These are phyloP conservation scores for Chromis chromis DNA, from an alignment of 2,797 vertebrate species.

Conservation along the genomic window DNA sequence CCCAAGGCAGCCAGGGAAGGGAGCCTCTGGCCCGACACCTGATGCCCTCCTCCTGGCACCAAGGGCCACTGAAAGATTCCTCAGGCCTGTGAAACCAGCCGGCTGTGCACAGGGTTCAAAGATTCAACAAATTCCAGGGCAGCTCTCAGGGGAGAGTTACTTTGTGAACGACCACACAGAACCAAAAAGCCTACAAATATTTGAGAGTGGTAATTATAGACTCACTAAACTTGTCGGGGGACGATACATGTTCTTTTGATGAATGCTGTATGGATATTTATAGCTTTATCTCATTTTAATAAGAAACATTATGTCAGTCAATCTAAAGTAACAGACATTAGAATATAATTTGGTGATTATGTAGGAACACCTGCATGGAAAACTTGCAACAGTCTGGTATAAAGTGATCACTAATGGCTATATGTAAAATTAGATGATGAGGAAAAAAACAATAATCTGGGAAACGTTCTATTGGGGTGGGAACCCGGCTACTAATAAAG, in stretches of 20 bases:
- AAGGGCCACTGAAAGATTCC: slow-evolving; percentile 82
- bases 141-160: slow-evolving; percentile 77
- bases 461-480: slow-evolving; percentile 62
- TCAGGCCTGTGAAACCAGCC: slow-evolving; percentile 80
- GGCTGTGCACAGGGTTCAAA: slow-evolving; percentile 79
- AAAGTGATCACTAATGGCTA: slow-evolving; percentile 30
- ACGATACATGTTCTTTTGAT: slow-evolving; percentile 7
- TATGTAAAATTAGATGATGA: slow-evolving; percentile 35
- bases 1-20: slow-evolving; percentile 45
- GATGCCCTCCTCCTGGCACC: slow-evolving; percentile 82
- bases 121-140: slow-evolving; percentile 83
- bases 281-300: neutral
- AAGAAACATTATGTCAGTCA: neutral
- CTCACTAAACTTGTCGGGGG: slow-evolving; percentile 30
- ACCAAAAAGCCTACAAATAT: slow-evolving; percentile 64
- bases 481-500: slow-evolving; percentile 41
- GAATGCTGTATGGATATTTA: slow-evolving; percentile 4
- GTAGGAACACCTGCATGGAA: neutral
- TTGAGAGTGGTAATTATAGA: slow-evolving; percentile 63
- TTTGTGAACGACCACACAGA: slow-evolving; percentile 74
- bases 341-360: neutral
- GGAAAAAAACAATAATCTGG: slow-evolving; percentile 46
- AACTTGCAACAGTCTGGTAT: neutral
- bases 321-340: neutral
- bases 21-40: slow-evolving; percentile 67